Evolutionary conservation across 2,113 vertebrate species (phyloP), one percentile per base, ranked within the genome.

Genomic region (Mirounga angustirostris): DNA sequence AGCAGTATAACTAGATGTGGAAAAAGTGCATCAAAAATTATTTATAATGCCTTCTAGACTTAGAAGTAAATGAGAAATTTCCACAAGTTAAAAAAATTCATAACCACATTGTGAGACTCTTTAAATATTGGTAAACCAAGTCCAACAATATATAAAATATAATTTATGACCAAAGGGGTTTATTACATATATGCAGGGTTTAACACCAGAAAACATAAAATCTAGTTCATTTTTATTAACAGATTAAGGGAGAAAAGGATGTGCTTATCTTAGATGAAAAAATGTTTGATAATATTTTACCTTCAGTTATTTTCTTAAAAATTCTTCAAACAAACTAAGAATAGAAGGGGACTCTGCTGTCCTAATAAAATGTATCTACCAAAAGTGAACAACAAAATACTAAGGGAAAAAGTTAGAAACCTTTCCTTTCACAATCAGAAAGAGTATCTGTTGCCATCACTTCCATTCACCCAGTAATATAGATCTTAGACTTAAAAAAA

Each of bases 191-290:
- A 43, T 74, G 21, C 50, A 52, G 7, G n/a, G 18, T 90, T 83
- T 79, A 59, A 61, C 59, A 78, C 40, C 69, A 59, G 36, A 86
- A 63, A 65, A 61, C 82, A 89, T 54, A 85, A 63, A 89, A 79
- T 84, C 6, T 87, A 79, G 13, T 89, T 94, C 15, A 80, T 6
- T 30, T 85, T 85, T 78, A 85, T 93, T 59, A 82, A 76, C 4
- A 59, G 54, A 90, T 86, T 69, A 79, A 74, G 76, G 50, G 58
- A 92, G 46, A 71, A 97, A 94, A 69, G 2, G 16, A 81, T 80
- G 1, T 43, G 33, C 12, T 30, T 24, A 56, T 85, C 84, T 84
- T 16, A 85, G 28, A 56, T 95, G 52, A 85, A 81, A 80, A 92
- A 85, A 89, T 56, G 13, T 83, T 88, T 91, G 40, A 58, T 56